phyloP scores from a whole-genome alignment of 2,888 invertebrate genomes.

The Tetranychus piercei region DNA sequence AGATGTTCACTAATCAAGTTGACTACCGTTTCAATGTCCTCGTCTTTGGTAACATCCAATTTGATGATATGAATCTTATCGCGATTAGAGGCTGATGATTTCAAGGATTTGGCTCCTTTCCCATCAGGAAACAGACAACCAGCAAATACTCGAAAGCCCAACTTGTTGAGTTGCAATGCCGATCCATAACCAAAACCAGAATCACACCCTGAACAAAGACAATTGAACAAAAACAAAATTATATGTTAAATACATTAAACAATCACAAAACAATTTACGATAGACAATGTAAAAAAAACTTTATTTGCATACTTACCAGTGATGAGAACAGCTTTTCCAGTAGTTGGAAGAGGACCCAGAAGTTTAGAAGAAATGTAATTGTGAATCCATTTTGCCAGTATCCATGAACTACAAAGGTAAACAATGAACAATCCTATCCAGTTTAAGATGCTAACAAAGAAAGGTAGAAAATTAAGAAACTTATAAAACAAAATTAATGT shows the following conservation, averaged over 20 bases:
- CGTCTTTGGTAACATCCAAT: conserved; percentile 16
- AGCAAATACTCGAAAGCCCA: conserved; percentile 14
- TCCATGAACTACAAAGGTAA: neutral
- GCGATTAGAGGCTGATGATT: neutral
- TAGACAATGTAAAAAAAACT: neutral
- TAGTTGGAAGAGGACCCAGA: neutral
- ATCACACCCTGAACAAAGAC: conserved; percentile 11
- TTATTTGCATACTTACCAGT: neutral
- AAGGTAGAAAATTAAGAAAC: neutral
- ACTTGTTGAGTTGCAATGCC: conserved; percentile 7
- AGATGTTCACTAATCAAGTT: neutral
- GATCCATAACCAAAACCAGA: conserved; percentile 14
- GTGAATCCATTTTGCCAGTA: neutral
- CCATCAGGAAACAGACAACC: conserved; percentile 11
- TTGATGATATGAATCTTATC: conserved; percentile 4
- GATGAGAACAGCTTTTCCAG: neutral
- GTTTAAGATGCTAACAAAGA: neutral
- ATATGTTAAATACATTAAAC: neutral
- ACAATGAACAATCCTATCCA: neutral
- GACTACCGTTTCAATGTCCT: conserved; percentile 6
- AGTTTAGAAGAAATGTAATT: neutral
- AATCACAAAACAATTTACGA: neutral
- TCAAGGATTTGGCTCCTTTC: conserved; percentile 7
- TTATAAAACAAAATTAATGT: neutral
- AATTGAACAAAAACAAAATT: neutral